These are phyloP conservation scores for Chiloscyllium punctatum DNA, from an alignment of 2,797 vertebrate species.

Conservation along the genomic window DNA sequence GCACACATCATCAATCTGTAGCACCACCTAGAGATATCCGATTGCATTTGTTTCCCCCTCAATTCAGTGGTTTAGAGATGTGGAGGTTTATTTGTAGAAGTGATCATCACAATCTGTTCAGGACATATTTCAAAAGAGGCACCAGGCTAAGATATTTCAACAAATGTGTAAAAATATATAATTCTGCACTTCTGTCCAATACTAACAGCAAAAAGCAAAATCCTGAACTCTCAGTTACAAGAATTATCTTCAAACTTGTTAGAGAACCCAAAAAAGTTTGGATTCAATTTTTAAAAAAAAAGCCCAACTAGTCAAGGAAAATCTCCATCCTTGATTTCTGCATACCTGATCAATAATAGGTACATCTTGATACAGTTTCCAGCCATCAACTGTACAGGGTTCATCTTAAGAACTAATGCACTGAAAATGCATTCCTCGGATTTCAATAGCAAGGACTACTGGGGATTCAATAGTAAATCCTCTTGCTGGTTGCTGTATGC, in stretches of 20 bases:
- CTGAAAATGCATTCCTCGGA: constrained; percentile 16
- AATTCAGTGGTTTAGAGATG: constrained; percentile 40
- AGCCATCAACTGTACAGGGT: not conserved
- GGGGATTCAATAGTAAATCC: constrained; percentile 4
- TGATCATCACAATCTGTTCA: constrained; percentile 46
- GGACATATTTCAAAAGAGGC: constrained; percentile 63
- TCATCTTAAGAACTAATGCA: constrained; percentile 14
- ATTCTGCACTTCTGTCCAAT: constrained; percentile 4
- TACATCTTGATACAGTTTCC: not conserved
- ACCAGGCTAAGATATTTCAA: constrained; percentile 48
- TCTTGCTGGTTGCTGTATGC: not conserved
- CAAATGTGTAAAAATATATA: constrained; percentile 35
- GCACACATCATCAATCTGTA: constrained; percentile 53
- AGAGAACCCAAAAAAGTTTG: not conserved
- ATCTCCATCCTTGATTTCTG: constrained; percentile 10
- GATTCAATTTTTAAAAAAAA: not conserved
- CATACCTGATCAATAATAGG: constrained; percentile 29
- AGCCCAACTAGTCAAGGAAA: not conserved
- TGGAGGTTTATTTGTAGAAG: constrained; percentile 65
- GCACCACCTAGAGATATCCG: constrained; percentile 54
- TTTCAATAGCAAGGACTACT: not conserved
- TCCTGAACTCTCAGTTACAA: constrained; percentile 13
- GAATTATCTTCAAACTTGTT: constrained; percentile 1
- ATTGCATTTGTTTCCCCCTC: constrained; percentile 44
- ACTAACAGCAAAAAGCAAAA: constrained; percentile 8